phyloP scores from a whole-genome alignment of 2,888 invertebrate genomes.

The Ormyrus pomaceus region DNA sequence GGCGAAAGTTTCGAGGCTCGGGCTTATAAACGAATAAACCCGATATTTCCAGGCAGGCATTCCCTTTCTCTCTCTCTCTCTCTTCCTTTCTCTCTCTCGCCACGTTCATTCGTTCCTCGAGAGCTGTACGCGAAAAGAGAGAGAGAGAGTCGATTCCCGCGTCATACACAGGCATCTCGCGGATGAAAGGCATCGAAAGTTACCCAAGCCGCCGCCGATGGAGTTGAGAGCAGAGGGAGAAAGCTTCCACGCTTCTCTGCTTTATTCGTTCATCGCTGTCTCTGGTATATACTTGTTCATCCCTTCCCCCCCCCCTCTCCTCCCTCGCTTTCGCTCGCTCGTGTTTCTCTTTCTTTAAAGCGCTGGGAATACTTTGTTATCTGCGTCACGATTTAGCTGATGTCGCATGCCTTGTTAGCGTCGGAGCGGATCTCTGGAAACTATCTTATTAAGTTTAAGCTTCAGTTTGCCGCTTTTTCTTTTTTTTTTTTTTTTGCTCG shows the following conservation, averaged over 20 bases:
- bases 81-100: background rate
- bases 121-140: too few relatives aligned
- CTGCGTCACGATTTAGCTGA: slow-evolving; percentile 5
- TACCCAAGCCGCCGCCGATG: background rate
- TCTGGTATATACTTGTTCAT: background rate
- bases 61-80: slow-evolving; percentile 8
- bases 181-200: slow-evolving; percentile 14
- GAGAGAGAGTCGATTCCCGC: background rate
- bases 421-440: background rate
- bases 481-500: too few relatives aligned
- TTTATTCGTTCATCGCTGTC: background rate
- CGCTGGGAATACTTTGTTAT: slow-evolving; percentile 15
- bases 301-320: too few relatives aligned
- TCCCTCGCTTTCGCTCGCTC: background rate
- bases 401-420: slow-evolving; percentile 20
- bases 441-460: slow-evolving; percentile 26
- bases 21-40: slow-evolving; percentile 45
- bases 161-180: background rate
- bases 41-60: slow-evolving; percentile 35
- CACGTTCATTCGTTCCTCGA: too few relatives aligned
- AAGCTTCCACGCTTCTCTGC: background rate
- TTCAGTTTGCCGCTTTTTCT: background rate
- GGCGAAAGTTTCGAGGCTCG: slow-evolving; percentile 36
- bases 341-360: background rate
- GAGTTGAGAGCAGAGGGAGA: slow-evolving; percentile 1